These are phyloP conservation scores for Rhabdomys dilectus DNA, from an alignment of 2,113 vertebrate species.

Conservation along the genomic window DNA sequence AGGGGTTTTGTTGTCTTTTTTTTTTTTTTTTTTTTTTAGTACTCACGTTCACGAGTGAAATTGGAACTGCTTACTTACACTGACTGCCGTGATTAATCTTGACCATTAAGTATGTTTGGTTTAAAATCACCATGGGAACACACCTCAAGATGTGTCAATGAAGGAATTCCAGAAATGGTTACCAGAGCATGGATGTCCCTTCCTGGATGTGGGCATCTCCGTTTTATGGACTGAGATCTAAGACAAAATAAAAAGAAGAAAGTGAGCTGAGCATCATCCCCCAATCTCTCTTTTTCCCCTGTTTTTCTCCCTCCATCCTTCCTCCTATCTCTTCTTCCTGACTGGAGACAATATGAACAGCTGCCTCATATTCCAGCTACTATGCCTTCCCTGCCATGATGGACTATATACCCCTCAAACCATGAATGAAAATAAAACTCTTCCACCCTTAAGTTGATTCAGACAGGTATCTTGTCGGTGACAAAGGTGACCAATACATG, in stretches of 20 bases:
- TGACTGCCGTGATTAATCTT: background rate
- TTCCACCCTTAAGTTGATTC: background rate
- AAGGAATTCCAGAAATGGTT: background rate
- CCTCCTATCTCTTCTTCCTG: background rate
- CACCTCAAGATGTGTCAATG: background rate
- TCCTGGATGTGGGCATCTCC: background rate
- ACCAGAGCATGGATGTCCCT: background rate
- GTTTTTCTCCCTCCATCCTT: background rate
- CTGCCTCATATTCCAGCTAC: background rate
- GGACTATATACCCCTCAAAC: background rate
- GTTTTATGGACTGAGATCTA: background rate
- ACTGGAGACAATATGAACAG: background rate
- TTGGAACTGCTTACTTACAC: background rate
- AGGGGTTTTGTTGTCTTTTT: background rate
- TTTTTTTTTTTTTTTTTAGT: slow-evolving; percentile 5
- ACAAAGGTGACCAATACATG: background rate
- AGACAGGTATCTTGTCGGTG: background rate
- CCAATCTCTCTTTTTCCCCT: background rate
- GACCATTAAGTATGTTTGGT: background rate
- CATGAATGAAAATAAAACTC: background rate
- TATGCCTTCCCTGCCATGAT: background rate
- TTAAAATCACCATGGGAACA: background rate
- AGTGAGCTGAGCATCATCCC: background rate
- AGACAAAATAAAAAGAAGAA: background rate
- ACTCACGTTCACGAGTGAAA: background rate